Base-by-base conservation (phyloP, 2,888 invertebrate genomes). In the Hanleya hanleyi region DNA sequence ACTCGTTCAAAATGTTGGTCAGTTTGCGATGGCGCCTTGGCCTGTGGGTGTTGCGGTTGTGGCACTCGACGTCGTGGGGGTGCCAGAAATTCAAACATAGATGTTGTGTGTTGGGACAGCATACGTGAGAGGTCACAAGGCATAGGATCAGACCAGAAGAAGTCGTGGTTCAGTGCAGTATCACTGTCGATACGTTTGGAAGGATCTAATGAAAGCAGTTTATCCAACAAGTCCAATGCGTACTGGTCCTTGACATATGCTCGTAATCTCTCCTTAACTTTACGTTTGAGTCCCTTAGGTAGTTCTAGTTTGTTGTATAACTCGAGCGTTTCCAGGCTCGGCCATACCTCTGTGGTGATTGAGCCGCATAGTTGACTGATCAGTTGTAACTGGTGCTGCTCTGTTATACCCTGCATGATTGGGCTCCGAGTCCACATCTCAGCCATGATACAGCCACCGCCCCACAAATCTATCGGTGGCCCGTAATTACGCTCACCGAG, bases 371-470 rank as follows among this genome's bases (percentile, higher is more conserved):
- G 92, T 89, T 98, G 97, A 0, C 96, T 96, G 76, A 99, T 99
- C 22, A 98, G 92, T 36, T 95, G 96, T 12, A 99, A 91, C 88
- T 99, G 99, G 88, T 97, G 96, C 86, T 98, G 98, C 85, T 99
- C 99, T 0, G 98, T 97, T 67, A 95, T 96, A 26, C 99, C 99
- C 92, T 92, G 92, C 90, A 92, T 90, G 67, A 92, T 92, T 1
- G 92, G 99, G 4, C 91, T 92, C 79, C 94, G 92, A 0, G 98
- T 99, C 99, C 99, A 99, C 97, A 99, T 97, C 92, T 99, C 99
- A 0, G 99, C 99, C 99, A 99, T 99, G 77, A 99, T 99, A 89
- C 99, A 99, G 0, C 99, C 99, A 0, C 97, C 98, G 0, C 93
- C 93, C 93, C 93, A 93, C 92, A 99, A 93, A 92, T 99, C 99